phyloP scores from a whole-genome alignment of 2,797 vertebrate species.

The Molossus alvarezi region DNA sequence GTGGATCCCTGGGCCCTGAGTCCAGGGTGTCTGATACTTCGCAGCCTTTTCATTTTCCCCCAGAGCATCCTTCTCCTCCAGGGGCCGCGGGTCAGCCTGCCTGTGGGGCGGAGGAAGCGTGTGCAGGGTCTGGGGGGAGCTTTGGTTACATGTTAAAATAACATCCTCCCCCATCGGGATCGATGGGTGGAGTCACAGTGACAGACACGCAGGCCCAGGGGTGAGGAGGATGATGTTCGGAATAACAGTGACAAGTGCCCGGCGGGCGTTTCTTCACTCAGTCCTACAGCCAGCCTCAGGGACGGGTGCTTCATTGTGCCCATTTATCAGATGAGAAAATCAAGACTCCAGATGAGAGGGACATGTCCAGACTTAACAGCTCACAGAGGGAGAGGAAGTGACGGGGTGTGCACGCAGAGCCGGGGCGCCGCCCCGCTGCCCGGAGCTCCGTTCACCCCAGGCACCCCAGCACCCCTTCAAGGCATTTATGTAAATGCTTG shows the following conservation, averaged over 20 bases:
- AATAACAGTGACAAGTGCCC: rapidly evolving
- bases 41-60: background rate
- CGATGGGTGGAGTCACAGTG: background rate
- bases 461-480: background rate
- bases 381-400: background rate
- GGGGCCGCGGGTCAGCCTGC: background rate
- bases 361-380: background rate
- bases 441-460: background rate
- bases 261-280: no score
- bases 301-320: background rate
- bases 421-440: rapidly evolving
- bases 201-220: background rate
- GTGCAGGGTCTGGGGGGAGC: background rate
- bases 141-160: background rate
- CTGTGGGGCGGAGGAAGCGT: background rate
- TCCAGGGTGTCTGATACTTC: background rate
- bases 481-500: background rate
- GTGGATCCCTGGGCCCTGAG: background rate
- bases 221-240: background rate
- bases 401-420: background rate
- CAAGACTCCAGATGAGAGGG: background rate
- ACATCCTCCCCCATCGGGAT: rapidly evolving
- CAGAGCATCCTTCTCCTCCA: background rate
- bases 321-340: background rate
- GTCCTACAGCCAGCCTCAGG: background rate